These are phyloP conservation scores for Drosophila lowei DNA, from an alignment of 1,140 invertebrate genomes.

Conservation along the genomic window DNA sequence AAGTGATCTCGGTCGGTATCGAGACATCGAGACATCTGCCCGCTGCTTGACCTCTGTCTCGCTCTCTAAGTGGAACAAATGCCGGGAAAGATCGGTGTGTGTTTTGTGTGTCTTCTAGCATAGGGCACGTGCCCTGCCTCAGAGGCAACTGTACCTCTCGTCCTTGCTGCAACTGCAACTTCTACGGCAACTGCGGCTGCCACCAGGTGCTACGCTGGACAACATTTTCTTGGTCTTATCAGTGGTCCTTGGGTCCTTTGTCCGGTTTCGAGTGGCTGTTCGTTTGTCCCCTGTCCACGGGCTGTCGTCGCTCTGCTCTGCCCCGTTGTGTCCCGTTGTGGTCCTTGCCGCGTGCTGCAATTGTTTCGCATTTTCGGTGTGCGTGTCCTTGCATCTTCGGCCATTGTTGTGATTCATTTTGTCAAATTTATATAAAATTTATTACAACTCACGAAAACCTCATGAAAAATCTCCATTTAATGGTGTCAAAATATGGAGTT, in stretches of 20 bases:
- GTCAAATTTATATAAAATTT: slow-evolving; percentile 80
- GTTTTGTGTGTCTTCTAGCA: slow-evolving; percentile 14
- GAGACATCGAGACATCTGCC: slow-evolving; percentile 19
- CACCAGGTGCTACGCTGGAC: slow-evolving; percentile 51
- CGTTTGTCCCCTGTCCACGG: slow-evolving; percentile 36
- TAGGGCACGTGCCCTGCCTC: slow-evolving; percentile 32
- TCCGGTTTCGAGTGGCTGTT: slow-evolving; percentile 44
- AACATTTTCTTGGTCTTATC: slow-evolving; percentile 71
- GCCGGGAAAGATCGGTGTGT: neutral
- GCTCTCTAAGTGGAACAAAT: slow-evolving; percentile 40
- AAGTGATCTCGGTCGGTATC: slow-evolving; percentile 42
- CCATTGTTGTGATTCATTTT: slow-evolving; percentile 75
- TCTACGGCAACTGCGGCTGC: neutral
- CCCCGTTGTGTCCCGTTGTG: slow-evolving; percentile 29
- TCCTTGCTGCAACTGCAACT: slow-evolving; percentile 23
- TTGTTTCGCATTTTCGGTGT: slow-evolving; percentile 48
- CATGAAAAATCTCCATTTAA: slow-evolving; percentile 64
- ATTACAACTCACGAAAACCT: slow-evolving; percentile 57
- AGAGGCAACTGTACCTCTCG: slow-evolving; percentile 31
- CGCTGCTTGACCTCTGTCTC: neutral
- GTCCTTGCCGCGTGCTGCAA: slow-evolving; percentile 48
- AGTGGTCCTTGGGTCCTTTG: slow-evolving; percentile 29
- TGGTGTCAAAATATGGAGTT: slow-evolving; percentile 64
- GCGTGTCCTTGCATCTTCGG: slow-evolving; percentile 65
- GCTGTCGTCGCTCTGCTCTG: slow-evolving; percentile 33